These are phyloP conservation scores for Gibbula magus DNA, from an alignment of 2,888 invertebrate species.

Conservation along the genomic window DNA sequence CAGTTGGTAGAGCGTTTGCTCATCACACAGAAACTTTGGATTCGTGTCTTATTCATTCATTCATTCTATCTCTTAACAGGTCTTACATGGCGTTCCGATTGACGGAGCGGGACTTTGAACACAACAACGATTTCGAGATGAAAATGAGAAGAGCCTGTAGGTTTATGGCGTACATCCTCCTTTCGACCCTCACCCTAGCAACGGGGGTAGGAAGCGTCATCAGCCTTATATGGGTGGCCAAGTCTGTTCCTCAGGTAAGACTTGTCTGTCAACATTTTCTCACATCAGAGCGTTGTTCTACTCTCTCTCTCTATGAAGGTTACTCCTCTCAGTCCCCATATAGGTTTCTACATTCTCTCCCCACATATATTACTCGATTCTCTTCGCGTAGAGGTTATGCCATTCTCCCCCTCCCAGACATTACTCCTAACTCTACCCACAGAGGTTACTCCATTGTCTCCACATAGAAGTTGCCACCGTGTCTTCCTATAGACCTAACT, in stretches of 20 bases:
- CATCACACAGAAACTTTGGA: not conserved
- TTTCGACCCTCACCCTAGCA: slow-evolving; percentile 88
- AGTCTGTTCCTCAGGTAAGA: not conserved
- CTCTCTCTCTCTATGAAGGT: not conserved
- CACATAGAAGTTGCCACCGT: too few species aligned
- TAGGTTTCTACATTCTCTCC: too few species aligned
- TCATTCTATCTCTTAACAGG: slow-evolving; percentile 31
- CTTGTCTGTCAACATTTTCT: too few species aligned
- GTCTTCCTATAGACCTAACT: too few species aligned
- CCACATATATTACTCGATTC: not conserved
- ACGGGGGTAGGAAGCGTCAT: slow-evolving; percentile 91
- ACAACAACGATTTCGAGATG: slow-evolving; percentile 44
- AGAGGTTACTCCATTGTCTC: too few species aligned
- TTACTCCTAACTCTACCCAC: too few species aligned
- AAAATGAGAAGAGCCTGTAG: slow-evolving; percentile 58
- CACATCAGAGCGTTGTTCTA: too few species aligned
- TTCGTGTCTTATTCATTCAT: not conserved
- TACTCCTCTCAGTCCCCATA: too few species aligned
- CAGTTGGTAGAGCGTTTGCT: not conserved
- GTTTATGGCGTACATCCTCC: slow-evolving; percentile 86
- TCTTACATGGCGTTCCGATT: slow-evolving; percentile 52
- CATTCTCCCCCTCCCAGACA: too few species aligned
- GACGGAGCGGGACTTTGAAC: slow-evolving; percentile 46
- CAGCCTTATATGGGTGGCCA: slow-evolving; percentile 77
- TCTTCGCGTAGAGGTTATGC: too few species aligned